phyloP scores from a whole-genome alignment of 2,113 vertebrate species.

The Laticauda laticaudata region DNA sequence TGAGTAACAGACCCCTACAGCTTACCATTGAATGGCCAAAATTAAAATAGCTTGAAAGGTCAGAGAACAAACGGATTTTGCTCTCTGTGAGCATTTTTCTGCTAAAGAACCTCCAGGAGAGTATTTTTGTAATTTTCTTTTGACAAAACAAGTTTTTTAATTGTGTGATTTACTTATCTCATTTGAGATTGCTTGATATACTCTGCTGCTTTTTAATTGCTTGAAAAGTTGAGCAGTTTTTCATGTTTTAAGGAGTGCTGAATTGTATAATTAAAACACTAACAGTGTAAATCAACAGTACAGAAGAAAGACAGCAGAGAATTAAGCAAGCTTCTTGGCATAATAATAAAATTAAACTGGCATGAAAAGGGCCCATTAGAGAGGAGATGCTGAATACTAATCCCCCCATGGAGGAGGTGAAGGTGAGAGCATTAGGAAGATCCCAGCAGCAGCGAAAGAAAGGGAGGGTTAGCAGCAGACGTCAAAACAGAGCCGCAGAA shows the following conservation, averaged over 20 bases:
- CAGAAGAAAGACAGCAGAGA: slow-evolving; percentile 79
- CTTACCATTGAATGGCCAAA: neutral
- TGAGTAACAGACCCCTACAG: neutral
- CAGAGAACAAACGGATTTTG: neutral
- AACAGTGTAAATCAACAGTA: slow-evolving; percentile 85
- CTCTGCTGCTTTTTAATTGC: slow-evolving; percentile 84
- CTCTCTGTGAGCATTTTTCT: neutral
- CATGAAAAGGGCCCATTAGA: slow-evolving; percentile 42
- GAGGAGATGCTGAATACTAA: neutral
- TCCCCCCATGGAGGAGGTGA: neutral
- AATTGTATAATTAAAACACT: slow-evolving; percentile 90
- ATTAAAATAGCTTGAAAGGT: neutral
- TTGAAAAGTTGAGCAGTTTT: slow-evolving; percentile 79
- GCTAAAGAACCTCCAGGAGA: neutral
- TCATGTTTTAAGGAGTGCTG: slow-evolving; percentile 91
- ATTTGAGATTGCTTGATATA: slow-evolving; percentile 77
- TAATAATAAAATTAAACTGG: slow-evolving; percentile 70
- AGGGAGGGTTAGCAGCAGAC: neutral
- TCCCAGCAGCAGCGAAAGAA: neutral
- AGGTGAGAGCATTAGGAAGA: neutral
- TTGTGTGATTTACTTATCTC: slow-evolving; percentile 78
- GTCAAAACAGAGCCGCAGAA: neutral
- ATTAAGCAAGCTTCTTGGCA: slow-evolving; percentile 74
- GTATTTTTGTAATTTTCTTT: neutral
- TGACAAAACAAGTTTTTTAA: slow-evolving; percentile 62